phyloP scores from a whole-genome alignment of 2,888 invertebrate genomes.

The Halictus quadricinctus region DNA sequence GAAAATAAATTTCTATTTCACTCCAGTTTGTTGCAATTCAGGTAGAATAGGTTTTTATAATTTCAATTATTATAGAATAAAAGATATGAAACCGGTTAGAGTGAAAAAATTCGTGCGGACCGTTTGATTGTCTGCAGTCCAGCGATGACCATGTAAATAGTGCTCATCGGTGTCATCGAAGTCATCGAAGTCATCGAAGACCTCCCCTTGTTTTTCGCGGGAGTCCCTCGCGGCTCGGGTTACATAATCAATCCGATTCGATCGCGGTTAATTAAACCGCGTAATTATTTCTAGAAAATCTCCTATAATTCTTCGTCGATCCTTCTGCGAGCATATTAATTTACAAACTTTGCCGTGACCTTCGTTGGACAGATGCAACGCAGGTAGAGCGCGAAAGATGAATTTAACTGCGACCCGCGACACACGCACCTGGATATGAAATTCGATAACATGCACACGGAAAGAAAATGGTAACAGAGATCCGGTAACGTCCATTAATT shows the following conservation, averaged over 20 bases:
- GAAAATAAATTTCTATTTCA: too few species aligned
- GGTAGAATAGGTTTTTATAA: too few species aligned
- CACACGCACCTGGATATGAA: slow-evolving; percentile 11
- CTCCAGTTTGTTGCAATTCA: too few species aligned
- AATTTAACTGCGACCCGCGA: not conserved
- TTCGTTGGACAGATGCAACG: not conserved
- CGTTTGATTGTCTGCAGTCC: not conserved
- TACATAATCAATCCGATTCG: not conserved
- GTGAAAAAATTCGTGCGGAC: too few species aligned
- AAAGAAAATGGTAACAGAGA: slow-evolving; percentile 10
- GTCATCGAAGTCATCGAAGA: not conserved
- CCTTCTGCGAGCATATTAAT: not conserved
- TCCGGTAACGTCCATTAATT: slow-evolving; percentile 15
- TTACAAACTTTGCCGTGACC: slow-evolving; percentile 34
- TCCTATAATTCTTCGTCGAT: slow-evolving; percentile 13
- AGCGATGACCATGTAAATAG: not conserved
- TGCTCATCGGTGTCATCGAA: not conserved
- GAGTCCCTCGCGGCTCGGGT: not conserved
- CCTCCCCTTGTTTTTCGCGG: not conserved
- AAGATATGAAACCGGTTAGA: too few species aligned
- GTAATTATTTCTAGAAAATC: slow-evolving; percentile 15
- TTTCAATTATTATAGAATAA: too few species aligned
- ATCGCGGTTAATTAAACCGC: not conserved
- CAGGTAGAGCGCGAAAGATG: not conserved
- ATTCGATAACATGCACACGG: slow-evolving; percentile 6